These are phyloP conservation scores for Didymodactylos carnosus DNA, from an alignment of 2,888 invertebrate genomes.

Conservation along the genomic window DNA sequence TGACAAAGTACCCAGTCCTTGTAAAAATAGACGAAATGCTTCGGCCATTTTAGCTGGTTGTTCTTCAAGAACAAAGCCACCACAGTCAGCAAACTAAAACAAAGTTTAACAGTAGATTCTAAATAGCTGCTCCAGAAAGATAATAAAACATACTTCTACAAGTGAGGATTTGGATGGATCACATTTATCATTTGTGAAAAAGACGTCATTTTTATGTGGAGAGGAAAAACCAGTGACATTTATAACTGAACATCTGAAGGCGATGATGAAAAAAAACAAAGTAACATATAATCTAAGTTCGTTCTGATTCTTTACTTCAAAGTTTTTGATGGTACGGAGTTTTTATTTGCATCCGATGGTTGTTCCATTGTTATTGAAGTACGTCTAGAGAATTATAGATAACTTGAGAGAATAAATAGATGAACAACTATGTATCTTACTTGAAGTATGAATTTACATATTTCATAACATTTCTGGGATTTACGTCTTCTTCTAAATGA, in stretches of 20 bases:
- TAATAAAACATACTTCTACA: slow-evolving; percentile 59
- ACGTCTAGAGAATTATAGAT: neutral
- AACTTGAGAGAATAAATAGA: neutral
- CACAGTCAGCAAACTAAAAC: slow-evolving; percentile 77
- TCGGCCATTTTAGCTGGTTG: slow-evolving; percentile 87
- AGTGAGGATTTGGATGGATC: slow-evolving; percentile 85
- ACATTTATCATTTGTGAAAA: slow-evolving; percentile 80
- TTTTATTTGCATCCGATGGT: neutral
- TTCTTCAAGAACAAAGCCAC: slow-evolving; percentile 78
- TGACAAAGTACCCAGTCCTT: slow-evolving; percentile 68
- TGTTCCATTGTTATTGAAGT: neutral
- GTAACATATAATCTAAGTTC: neutral
- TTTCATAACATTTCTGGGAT: neutral
- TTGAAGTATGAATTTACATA: neutral
- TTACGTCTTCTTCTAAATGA: neutral
- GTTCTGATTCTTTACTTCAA: neutral
- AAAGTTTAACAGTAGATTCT: neutral
- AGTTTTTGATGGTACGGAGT: neutral
- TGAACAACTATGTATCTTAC: neutral
- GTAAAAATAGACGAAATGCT: slow-evolving; percentile 85
- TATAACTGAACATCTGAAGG: slow-evolving; percentile 48
- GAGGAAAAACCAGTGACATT: slow-evolving; percentile 79
- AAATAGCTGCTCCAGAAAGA: neutral
- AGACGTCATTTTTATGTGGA: slow-evolving; percentile 83
- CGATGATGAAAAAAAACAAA: neutral